Base-by-base conservation (phyloP, 1,140 invertebrate species). In the Calliphora vicina region DNA sequence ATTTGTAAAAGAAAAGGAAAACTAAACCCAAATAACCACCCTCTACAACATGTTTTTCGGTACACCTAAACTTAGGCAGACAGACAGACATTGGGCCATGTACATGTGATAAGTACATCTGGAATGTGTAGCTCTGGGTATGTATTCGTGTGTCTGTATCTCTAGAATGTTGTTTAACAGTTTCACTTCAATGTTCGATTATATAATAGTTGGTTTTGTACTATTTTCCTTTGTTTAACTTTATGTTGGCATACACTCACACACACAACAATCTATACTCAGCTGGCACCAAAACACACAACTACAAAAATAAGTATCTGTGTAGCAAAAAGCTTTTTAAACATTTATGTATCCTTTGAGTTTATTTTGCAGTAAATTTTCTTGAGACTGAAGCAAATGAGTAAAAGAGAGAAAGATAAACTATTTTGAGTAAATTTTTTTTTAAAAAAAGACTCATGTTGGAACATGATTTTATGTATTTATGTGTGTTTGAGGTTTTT, bases 161-260 rank as follows among this genome's bases (percentile, higher is more conserved):
- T 67, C n/a, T 17, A 20, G 5, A 67, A 20, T 67, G n/a, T 67
- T 67, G 20, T 67, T 57, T 67, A 73, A 27, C 25, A 43, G 29
- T 43, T 43, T n/a, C 74, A 78, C 74, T 35, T 78, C 74, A 78
- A 78, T 78, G 74, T 78, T 78, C 74, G 74, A 78, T 78, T 78
- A 78, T 78, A 43, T 78, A 78, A 78, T 78, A 10, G 43, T 23
- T 78, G 5, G 20, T 78, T 43, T 20, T 17, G 3, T 25, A 23
- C 42, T 15, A 20, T 43, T 76, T 76, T 29, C 12, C 72, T 35
- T 78, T 27, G 15, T 35, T 29, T n/a, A 17, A 9, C 0, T 9
- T 35, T n/a, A 42, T 20, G 42, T 20, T 25, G 12, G n/a, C 73
- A 35, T 23, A 23, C 29, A 76, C 17, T 4, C 29, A 76, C 17